Evolutionary conservation across 2,113 vertebrate species (phyloP), one percentile per base, ranked within the genome.

Genomic region (Cettia cetti): DNA sequence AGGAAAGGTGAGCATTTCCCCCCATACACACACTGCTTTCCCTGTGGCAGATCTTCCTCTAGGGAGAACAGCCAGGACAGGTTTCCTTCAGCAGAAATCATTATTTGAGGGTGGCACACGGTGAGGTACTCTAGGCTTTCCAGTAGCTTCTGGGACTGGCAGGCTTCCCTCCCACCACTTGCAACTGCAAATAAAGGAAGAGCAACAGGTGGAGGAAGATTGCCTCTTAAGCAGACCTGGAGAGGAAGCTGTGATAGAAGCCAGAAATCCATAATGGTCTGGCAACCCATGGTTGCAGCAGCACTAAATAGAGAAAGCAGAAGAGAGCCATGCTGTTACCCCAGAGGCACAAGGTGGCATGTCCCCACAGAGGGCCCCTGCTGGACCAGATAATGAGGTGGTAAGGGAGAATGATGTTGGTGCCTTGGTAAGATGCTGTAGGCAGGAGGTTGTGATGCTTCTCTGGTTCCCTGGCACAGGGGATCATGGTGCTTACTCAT

Each of bases 261-360:
- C 39, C 61, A 91, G 76, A 84, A 84, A 68, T 86, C 63, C 31
- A 1, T 64, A 5, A 71, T 37, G 33, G 35, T 49, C 59, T 71
- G 49, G 65, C 61, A 79, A 20, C 11, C 14, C 1, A 6, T 27
- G 28, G 61, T 64, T 77, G 90, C 75, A 80, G 75, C 44, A 92
- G 20, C 11, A 7, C 13, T 64, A 1, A 6, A 1, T 0, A 52
- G 22, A 49, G 52, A 57, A 21, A 65, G 39, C 56, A 54, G 70
- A 42, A 76, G 49, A 64, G n/a, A 8, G 18, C 6, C 3, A 0
- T 45, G 3, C 0, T 0, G 23, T 33, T 85, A 63, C 54, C 56
- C 69, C 40, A 9, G 15, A 37, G 80, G 69, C 27, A 45, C 28
- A 21, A 61, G n/a, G 45, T 42, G 26, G 26, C n/a, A 20, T 3